Evolutionary conservation across 2,113 vertebrate species (phyloP), one percentile per base, ranked within the genome.

Genomic region (Ailurus styani): DNA sequence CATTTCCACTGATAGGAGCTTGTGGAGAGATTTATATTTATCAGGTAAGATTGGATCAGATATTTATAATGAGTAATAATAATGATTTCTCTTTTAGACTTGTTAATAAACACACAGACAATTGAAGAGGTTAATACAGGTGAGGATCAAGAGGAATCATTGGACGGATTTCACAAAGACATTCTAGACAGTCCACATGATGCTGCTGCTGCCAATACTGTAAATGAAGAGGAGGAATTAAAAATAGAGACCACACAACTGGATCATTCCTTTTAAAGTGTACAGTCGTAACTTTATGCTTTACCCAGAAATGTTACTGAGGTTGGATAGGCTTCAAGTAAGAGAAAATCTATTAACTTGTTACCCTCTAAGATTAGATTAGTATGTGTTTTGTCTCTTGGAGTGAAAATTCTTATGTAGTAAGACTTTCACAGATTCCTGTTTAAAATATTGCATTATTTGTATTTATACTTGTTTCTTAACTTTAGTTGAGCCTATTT

Each of bases 61-160:
- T 95, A 54, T 42, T 96, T 95, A 34, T 10, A 34, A 47, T 70
- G 77, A 79, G 13, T 60, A 87, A 83, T 62, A 17, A 57, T 57
- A 81, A 86, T 72, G 20, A 62, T 64, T 82, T 88, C 14, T 90
- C 52, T 83, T 50, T 0, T 78, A 99, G 99, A 98, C 27, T 55
- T 88, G 6, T 60, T 89, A 57, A 12, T 78, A 21, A 17, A 37
- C 82, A 42, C 47, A n/a, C 96, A 87, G 50, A 20, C 6, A 0
- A 73, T 78, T 14, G 98, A 98, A 77, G 97, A 97, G 13, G 47
- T 82, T 4, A n/a, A 29, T 18, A 27, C 10, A 42, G 34, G 15
- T 1, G 57, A 42, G 31, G 23, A 82, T 78, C 93, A 84, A 90
- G 92, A 97, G 9, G 0, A 72, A n/a, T 93, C 66, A 13, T 37